A percentile compares a stretch with the other conserved stretches of the same genome.
Evolutionary conservation across 1,140 invertebrate genomes (phyloP).

Genomic region (Caenorhabditis brenneri): DNA sequence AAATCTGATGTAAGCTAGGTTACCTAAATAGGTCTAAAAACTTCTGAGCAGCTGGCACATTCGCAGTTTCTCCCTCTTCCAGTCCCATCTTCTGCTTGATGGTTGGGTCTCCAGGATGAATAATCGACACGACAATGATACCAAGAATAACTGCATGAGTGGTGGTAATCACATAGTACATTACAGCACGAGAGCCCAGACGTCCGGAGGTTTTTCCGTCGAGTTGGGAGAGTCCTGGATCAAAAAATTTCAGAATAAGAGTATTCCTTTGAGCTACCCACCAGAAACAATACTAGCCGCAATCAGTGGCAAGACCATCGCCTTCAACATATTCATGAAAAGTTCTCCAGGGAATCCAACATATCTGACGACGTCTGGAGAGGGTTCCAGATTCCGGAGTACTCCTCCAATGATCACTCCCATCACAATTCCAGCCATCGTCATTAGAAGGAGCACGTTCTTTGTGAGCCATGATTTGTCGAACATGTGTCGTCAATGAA

Average conservation of each 20-base stretch:
- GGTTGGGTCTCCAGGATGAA: constrained; percentile 73
- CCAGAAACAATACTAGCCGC: constrained; percentile 72
- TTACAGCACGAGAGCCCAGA: constrained; percentile 72
- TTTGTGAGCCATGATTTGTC: constrained; percentile 57
- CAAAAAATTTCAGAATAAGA: no score
- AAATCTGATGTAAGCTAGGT: no score
- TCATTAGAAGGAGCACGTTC: constrained; percentile 83
- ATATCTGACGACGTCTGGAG: constrained; percentile 55
- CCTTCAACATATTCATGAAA: constrained; percentile 74
- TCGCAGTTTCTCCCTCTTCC: constrained; percentile 62
- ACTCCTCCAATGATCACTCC: constrained; percentile 80
- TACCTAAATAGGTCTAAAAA: constrained; percentile 90
- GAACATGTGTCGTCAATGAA: no score
- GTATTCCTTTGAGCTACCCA: neutral
- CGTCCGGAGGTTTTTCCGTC: constrained; percentile 72
- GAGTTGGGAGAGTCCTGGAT: constrained; percentile 64
- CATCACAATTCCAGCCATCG: constrained; percentile 80
- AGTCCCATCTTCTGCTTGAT: constrained; percentile 66
- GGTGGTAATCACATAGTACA: constrained; percentile 74
- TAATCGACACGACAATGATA: constrained; percentile 73
- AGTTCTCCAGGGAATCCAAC: constrained; percentile 74
- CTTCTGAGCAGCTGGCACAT: constrained; percentile 84
- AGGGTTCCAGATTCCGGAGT: constrained; percentile 70
- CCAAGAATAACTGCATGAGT: constrained; percentile 73
- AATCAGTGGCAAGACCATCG: constrained; percentile 74